Evolutionary conservation across 2,113 vertebrate genomes (phyloP).

Genomic region (Tyto alba): DNA sequence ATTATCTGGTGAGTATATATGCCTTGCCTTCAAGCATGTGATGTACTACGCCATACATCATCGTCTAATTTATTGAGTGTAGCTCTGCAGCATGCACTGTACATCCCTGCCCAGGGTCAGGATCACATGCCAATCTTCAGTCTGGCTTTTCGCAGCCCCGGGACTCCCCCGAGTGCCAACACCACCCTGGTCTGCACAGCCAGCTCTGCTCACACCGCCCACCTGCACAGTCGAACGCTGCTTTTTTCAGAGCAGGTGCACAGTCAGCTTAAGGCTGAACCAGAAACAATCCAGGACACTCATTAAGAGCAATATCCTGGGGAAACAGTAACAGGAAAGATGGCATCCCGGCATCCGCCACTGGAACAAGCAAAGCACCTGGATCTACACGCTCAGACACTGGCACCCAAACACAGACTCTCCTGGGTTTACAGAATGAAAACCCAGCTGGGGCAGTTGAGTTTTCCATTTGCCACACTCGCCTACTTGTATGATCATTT

Average conservation of each 20-base stretch:
- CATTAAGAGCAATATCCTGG: neutral
- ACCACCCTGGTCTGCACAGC: neutral
- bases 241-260: neutral
- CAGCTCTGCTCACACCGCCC: neutral
- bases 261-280: neutral
- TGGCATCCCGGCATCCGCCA: neutral
- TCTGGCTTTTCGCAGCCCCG: neutral
- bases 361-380: neutral
- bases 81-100: neutral
- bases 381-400: neutral
- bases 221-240: neutral
- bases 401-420: neutral
- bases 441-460: neutral
- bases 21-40: constrained; percentile 50
- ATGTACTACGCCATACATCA: constrained; percentile 60
- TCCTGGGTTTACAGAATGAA: neutral
- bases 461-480: neutral
- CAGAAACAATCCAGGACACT: neutral
- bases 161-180: neutral
- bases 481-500: neutral
- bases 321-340: neutral
- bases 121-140: constrained; percentile 4
- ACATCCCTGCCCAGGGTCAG: constrained; percentile 35
- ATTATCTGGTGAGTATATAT: constrained; percentile 63
- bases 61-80: constrained; percentile 47